phyloP scores from a whole-genome alignment of 2,888 invertebrate genomes.

The Limnephilus auricula region DNA sequence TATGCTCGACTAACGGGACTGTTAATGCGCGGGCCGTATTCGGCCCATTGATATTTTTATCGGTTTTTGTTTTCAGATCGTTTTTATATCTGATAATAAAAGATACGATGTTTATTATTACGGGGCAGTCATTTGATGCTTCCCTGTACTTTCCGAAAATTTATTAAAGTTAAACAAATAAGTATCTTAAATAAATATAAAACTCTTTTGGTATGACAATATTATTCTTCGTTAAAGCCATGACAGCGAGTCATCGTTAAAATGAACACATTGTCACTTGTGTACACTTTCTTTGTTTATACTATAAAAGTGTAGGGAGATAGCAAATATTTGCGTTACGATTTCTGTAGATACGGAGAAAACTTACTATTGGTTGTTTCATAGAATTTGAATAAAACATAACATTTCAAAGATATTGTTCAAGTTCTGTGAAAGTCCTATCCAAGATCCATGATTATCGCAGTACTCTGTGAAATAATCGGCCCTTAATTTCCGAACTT shows the following conservation, averaged over 20 bases:
- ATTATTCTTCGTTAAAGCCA: neutral
- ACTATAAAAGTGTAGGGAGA: neutral
- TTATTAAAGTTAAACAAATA: neutral
- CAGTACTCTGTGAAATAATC: too few species aligned
- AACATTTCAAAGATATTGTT: too few species aligned
- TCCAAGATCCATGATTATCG: too few species aligned
- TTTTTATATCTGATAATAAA: slow-evolving; percentile 42
- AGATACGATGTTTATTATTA: slow-evolving; percentile 10
- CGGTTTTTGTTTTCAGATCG: slow-evolving; percentile 32
- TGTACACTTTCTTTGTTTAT: neutral
- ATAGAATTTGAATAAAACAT: too few species aligned
- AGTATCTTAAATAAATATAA: neutral
- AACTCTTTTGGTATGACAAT: neutral
- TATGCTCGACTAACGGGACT: slow-evolving; percentile 57
- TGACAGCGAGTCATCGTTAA: neutral
- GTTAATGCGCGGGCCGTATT: slow-evolving; percentile 47
- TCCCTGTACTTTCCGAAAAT: neutral
- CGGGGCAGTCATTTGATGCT: neutral
- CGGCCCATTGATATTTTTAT: slow-evolving; percentile 48
- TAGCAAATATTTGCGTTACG: neutral
- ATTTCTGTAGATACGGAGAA: neutral
- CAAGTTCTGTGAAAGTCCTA: too few species aligned
- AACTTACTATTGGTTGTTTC: neutral
- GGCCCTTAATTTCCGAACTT: too few species aligned
- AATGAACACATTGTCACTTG: neutral